Evolutionary conservation across 2,113 vertebrate genomes (phyloP).

Genomic region (Nematolebias whitei): DNA sequence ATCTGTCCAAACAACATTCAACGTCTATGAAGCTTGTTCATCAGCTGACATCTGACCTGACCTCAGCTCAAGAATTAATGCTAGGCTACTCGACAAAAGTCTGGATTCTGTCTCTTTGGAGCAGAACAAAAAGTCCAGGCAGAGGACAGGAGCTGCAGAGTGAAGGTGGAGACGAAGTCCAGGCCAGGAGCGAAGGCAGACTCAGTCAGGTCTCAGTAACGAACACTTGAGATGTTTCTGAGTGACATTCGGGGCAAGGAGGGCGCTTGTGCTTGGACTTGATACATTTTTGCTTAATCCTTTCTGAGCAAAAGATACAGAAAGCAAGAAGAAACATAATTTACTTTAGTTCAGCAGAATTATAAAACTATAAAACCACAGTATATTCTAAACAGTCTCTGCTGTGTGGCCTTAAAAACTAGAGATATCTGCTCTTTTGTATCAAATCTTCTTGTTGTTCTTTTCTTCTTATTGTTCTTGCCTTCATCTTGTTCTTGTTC

Average conservation of each 20-base stretch:
- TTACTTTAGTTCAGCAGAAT: conserved; percentile 21
- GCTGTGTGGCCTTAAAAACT: conserved; percentile 35
- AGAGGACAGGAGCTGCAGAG: conserved; percentile 20
- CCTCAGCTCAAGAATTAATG: conserved; percentile 42
- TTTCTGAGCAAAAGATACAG: conserved; percentile 6
- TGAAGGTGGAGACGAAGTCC: conserved; percentile 55
- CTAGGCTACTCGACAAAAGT: conserved; percentile 47
- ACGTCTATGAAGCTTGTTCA: conserved; percentile 32
- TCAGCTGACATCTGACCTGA: conserved; percentile 49
- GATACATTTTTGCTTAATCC: conserved; percentile 11
- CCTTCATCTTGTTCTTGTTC: too few relatives aligned
- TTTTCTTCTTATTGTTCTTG: too few relatives aligned
- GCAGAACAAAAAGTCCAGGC: conserved; percentile 11
- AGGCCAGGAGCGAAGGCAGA: conserved; percentile 47
- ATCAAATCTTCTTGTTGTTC: too few relatives aligned
- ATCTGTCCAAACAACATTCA: conserved; percentile 15
- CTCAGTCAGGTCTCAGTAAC: conserved; percentile 44
- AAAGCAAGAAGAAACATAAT: conserved; percentile 7
- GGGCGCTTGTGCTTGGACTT: conserved; percentile 10
- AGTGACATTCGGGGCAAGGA: conserved; percentile 45
- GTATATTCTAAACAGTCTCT: conserved; percentile 18
- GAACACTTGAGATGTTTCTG: conserved; percentile 51
- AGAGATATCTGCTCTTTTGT: conserved; percentile 11
- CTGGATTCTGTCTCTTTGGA: conserved; percentile 70
- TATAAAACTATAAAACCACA: too few relatives aligned